These are phyloP conservation scores for Vesta saturnalis DNA, from an alignment of 2,888 invertebrate genomes.

Conservation along the genomic window DNA sequence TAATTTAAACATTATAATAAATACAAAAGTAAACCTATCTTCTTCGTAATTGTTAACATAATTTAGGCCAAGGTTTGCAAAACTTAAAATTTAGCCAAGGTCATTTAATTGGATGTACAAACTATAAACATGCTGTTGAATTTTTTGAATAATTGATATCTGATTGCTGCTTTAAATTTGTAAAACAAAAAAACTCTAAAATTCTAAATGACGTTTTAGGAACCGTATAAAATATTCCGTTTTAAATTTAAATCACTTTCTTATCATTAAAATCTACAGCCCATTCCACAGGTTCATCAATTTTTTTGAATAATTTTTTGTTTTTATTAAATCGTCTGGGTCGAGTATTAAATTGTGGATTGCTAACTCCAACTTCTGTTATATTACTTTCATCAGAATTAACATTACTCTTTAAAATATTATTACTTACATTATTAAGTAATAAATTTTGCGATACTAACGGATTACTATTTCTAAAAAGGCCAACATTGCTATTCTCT, in stretches of 20 bases:
- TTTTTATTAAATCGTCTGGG: slow-evolving; percentile 13
- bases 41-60: no score
- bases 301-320: slow-evolving; percentile 16
- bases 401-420: background rate
- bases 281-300: slow-evolving; percentile 13
- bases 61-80: no score
- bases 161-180: no score
- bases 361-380: background rate
- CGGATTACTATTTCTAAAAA: slow-evolving; percentile 26
- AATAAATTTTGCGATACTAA: slow-evolving; percentile 3
- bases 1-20: no score
- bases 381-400: background rate
- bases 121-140: no score
- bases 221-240: background rate
- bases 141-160: no score
- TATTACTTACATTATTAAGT: slow-evolving; percentile 9
- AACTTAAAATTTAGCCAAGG: no score
- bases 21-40: no score
- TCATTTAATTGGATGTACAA: no score
- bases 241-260: slow-evolving; percentile 3
- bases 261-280: slow-evolving; percentile 9
- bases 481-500: slow-evolving; percentile 16
- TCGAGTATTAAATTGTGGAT: slow-evolving; percentile 5
- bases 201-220: no score
- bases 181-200: no score